Evolutionary conservation across 2,113 vertebrate species (phyloP).

Genomic region (Vidua macroura): DNA sequence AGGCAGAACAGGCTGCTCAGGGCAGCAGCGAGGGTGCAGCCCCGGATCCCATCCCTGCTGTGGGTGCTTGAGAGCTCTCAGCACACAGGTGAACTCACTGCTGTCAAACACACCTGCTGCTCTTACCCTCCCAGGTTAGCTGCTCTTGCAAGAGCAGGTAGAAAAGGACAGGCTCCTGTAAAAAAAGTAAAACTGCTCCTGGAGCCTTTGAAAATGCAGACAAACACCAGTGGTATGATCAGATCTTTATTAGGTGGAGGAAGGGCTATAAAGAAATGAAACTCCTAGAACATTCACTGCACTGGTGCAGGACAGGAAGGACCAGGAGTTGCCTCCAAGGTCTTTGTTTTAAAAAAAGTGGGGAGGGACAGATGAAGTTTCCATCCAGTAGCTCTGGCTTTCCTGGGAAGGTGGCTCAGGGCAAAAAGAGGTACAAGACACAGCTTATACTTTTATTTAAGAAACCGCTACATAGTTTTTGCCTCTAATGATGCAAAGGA

Average conservation of each 20-base stretch:
- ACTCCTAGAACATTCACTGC: conserved; percentile 30
- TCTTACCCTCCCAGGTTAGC: neutral
- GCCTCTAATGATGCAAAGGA: conserved; percentile 36
- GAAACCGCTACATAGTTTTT: conserved; percentile 47
- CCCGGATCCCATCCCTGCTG: neutral
- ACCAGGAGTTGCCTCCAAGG: neutral
- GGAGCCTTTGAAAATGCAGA: neutral
- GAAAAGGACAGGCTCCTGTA: neutral
- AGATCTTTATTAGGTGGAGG: conserved; percentile 74
- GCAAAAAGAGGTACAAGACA: conserved; percentile 32
- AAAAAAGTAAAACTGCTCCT: neutral
- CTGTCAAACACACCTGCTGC: neutral
- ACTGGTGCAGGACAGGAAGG: conserved; percentile 28
- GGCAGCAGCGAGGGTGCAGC: neutral
- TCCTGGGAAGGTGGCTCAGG: neutral
- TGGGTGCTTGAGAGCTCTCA: neutral
- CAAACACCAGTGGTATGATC: conserved; percentile 38
- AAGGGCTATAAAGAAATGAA: conserved; percentile 52
- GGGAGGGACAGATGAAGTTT: neutral
- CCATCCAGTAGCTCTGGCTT: neutral
- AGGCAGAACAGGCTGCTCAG: fast-evolving
- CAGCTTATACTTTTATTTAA: conserved; percentile 54
- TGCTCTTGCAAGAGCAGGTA: neutral
- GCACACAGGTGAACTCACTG: neutral
- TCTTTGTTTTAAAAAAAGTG: neutral